These are phyloP conservation scores for Betta splendens DNA, from an alignment of 2,797 vertebrate species.

Conservation along the genomic window DNA sequence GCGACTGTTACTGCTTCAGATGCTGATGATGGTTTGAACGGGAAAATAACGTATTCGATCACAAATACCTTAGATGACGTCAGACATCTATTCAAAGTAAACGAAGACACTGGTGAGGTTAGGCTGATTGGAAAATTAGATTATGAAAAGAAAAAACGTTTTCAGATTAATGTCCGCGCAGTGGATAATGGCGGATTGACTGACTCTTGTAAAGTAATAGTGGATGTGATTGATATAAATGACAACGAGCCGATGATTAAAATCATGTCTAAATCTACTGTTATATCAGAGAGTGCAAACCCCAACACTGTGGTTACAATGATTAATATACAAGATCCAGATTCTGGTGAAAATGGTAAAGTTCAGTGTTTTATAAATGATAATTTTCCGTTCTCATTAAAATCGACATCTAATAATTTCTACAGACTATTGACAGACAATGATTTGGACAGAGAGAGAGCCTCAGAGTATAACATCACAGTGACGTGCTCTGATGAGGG, in stretches of 20 bases:
- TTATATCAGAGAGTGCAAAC: constrained; percentile 67
- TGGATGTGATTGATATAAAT: constrained; percentile 77
- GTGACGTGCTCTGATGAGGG: constrained; percentile 74
- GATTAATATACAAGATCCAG: constrained; percentile 80
- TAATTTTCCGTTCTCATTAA: constrained; percentile 62
- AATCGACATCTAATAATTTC: constrained; percentile 60
- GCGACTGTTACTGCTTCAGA: constrained; percentile 64
- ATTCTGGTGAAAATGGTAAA: constrained; percentile 68
- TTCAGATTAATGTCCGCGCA: constrained; percentile 73
- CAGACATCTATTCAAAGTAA: constrained; percentile 68
- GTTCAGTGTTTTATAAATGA: constrained; percentile 57
- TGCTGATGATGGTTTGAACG: constrained; percentile 60
- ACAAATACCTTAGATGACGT: constrained; percentile 59
- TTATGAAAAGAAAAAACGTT: constrained; percentile 74
- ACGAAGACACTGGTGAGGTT: constrained; percentile 72
- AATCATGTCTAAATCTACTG: constrained; percentile 66
- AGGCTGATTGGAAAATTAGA: constrained; percentile 66
- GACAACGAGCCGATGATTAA: constrained; percentile 76
- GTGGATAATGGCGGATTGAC: constrained; percentile 75
- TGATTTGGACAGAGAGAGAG: constrained; percentile 73
- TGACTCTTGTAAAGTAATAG: constrained; percentile 68
- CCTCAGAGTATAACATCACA: constrained; percentile 73
- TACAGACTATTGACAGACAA: constrained; percentile 68
- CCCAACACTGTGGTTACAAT: constrained; percentile 77
- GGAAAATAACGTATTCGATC: constrained; percentile 60